Evolutionary conservation across 2,113 vertebrate genomes (phyloP), one percentile per base, ranked within the genome.

Genomic region (Ifrita kowaldi): DNA sequence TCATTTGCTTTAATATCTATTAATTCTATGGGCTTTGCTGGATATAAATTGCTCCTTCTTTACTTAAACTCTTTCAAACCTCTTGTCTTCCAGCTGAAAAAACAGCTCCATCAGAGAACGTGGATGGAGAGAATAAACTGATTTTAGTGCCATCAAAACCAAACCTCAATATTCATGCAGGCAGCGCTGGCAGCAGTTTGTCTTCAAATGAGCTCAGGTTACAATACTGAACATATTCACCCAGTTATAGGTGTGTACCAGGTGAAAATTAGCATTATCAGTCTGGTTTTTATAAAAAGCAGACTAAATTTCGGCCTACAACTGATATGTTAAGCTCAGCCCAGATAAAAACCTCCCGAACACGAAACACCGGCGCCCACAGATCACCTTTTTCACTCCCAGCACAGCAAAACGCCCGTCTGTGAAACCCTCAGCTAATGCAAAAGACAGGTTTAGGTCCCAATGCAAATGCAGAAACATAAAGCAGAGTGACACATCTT

Each of bases 191-290:
- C 13, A 84, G 37, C 30, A 32, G 16, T 27, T 39, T 62, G 24
- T 8, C 16, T 52, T 27, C 57, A 68, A 1, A 49, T 0, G 3
- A 73, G 17, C 55, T 77, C 46, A 33, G n/a, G 16, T 9, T 3
- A 10, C 7, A 55, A 8, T 0, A 12, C 0, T 10, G 33, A 59
- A n/a, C 0, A 0, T 3, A 6, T 3, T 2, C 41, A 39, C 8
- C 12, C 63, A 16, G 4, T 22, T 41, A 4, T 2, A 57, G 30
- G 20, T 6, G 17, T 13, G 37, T 13, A 13, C 17, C 39, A 44
- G 49, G 35, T 64, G 30, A 84, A 73, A 69, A 41, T 26, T 24
- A 49, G 23, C 15, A 24, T 49, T 14, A 14, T 49, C 47, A 24
- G 23, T 49, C 47, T 26, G 47, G 23, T 24, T 49, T 49, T 26